Evolutionary conservation across 2,888 invertebrate genomes (phyloP), one percentile per base, ranked within the genome.

Genomic region (Autographa gamma): DNA sequence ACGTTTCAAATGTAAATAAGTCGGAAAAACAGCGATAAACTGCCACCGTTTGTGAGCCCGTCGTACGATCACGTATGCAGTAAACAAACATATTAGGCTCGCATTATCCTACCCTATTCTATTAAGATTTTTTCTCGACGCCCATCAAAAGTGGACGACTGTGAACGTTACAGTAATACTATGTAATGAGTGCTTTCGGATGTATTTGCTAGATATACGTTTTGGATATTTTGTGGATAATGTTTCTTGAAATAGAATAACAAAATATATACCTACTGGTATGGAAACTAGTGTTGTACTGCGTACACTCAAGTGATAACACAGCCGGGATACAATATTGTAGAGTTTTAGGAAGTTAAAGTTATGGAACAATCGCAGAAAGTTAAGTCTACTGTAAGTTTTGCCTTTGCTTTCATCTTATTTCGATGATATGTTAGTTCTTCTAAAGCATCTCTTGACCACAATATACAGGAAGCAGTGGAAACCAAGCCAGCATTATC

Each of bases 11-110:
- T 88, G 87, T 85, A 88, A 90, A 89, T 89, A 88, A 84, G 82
- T 82, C 84, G 86, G 87, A 87, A 86, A 87, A 89, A 88, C 87
- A 86, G 84, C 87, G 80, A 89, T 87, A 88, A 88, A 86, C 84
- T 81, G 77, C 79, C 67, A 82, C 77, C 82, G 81, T 79, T 81
- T 80, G 75, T 77, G 75, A 73, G 77, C 80, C 80, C 4, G 68
- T 78, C 80, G 64, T 75, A 77, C 76, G 75, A 80, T 85, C 85
- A 82, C 76, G 85, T 85, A 87, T 86, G 86, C 87, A 87, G 90
- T 90, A 90, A 91, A 91, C 91, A 91, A 91, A 91, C 89, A 80
- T 89, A 90, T 90, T 90, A 90, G 81, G 74, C 79, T 69, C 64
- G 71, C 86, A 85, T 88, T 86, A 87, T 84, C 71, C 82, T 81